These are phyloP conservation scores for Galeruca laticollis DNA, from an alignment of 2,888 invertebrate species.

Conservation along the genomic window DNA sequence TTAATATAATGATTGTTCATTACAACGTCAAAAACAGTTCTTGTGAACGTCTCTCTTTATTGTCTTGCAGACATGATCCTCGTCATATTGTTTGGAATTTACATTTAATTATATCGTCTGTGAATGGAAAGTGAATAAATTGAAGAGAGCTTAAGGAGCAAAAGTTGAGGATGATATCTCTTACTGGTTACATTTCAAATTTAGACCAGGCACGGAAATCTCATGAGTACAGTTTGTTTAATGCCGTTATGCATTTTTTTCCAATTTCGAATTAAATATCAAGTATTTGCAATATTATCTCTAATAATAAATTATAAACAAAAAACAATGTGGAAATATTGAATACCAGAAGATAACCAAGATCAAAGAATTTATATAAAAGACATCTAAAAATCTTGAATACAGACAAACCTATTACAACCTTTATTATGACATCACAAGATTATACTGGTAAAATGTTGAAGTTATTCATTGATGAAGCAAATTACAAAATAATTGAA, in stretches of 20 bases:
- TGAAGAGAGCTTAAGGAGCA: conserved; percentile 13
- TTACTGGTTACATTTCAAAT: neutral
- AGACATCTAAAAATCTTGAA: no score
- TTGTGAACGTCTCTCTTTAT: conserved; percentile 35
- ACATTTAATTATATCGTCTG: conserved; percentile 44
- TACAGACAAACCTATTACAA: no score
- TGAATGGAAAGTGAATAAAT: conserved; percentile 30
- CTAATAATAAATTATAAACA: no score
- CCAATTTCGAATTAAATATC: no score
- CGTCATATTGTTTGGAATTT: conserved; percentile 37
- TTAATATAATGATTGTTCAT: conserved; percentile 38
- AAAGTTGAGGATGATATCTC: conserved; percentile 20
- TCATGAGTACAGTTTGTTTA: conserved; percentile 1
- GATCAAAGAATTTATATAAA: no score
- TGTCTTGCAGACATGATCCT: conserved; percentile 41
- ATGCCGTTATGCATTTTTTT: neutral
- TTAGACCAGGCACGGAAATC: neutral
- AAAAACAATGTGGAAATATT: no score
- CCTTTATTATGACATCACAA: no score
- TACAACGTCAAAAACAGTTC: conserved; percentile 41
- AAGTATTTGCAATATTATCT: no score
- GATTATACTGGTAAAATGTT: no score
- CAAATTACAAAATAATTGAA: no score
- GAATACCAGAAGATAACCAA: no score
- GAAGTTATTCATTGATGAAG: no score